Conservation (phyloP, 1,140 invertebrate genomes). For the Drosophila athabasca region DNA sequence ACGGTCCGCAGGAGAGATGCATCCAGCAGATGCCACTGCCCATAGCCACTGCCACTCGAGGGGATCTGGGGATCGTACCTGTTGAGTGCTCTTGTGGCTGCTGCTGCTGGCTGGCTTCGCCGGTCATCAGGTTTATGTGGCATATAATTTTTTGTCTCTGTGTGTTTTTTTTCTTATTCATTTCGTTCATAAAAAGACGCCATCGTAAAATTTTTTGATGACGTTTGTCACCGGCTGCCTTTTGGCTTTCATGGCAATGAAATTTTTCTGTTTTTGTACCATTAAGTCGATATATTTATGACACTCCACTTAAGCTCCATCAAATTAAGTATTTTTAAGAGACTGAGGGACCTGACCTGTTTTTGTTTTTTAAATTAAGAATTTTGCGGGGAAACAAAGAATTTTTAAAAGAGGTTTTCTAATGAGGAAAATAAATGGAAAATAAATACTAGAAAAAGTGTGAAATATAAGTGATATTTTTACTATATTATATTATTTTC, state of each 20-base stretch:
- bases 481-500: too few relatives aligned
- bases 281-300: constrained; percentile 58
- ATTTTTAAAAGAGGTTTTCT: not conserved
- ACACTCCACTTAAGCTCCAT: constrained; percentile 44
- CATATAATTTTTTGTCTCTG: constrained; percentile 57
- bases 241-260: constrained; percentile 45
- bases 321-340: constrained; percentile 32
- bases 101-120: constrained; percentile 31
- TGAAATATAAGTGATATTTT: too few relatives aligned
- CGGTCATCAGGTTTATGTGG: constrained; percentile 76
- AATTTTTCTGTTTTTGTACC: constrained; percentile 2
- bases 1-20: constrained; percentile 2
- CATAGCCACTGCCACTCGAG: not conserved
- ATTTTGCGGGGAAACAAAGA: not conserved
- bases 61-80: constrained; percentile 47
- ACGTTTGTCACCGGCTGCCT: constrained; percentile 64
- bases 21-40: constrained; percentile 33
- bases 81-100: constrained; percentile 20
- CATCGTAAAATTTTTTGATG: constrained; percentile 74
- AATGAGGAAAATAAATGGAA: not conserved
- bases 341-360: constrained; percentile 31
- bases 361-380: constrained; percentile 23
- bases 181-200: constrained; percentile 61
- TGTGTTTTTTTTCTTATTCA: constrained; percentile 56
- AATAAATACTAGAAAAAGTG: too few relatives aligned